Percentiles rank a stretch among this genome's conserved stretches.
These are phyloP conservation scores for Oxyteleia sp. DNA, from an alignment of 2,888 invertebrate species.

Conservation along the genomic window DNA sequence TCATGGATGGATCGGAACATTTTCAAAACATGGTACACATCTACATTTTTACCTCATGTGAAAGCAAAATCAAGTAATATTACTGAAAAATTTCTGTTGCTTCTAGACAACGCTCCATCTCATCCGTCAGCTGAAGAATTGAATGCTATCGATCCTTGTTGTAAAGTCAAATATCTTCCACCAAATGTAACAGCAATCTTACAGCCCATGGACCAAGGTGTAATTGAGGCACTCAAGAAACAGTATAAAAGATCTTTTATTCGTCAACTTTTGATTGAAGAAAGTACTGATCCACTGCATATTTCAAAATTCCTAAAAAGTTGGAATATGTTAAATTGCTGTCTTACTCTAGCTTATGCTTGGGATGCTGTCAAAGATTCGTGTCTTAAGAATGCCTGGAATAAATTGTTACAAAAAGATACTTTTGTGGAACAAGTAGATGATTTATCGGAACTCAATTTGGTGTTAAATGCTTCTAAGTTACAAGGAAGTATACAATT, in stretches of 20 bases:
- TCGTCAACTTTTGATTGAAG: slow-evolving; percentile 31
- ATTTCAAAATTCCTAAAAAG: slow-evolving; percentile 20
- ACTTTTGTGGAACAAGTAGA: no score
- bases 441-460: no score
- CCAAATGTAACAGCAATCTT: slow-evolving; percentile 33
- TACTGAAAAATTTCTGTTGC: slow-evolving; percentile 18
- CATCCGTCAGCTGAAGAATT: slow-evolving; percentile 19
- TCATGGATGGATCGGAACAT: slow-evolving; percentile 32
- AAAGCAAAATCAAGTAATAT: slow-evolving; percentile 1
- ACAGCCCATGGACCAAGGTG: slow-evolving; percentile 43
- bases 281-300: slow-evolving; percentile 28
- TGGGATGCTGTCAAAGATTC: no score
- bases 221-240: slow-evolving; percentile 27
- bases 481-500: no score
- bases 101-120: slow-evolving; percentile 28
- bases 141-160: slow-evolving; percentile 31
- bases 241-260: slow-evolving; percentile 24
- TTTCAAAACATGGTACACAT: slow-evolving; percentile 30
- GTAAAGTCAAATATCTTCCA: slow-evolving; percentile 28
- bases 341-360: no score
- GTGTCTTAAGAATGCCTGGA: no score
- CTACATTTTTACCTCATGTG: slow-evolving; percentile 30
- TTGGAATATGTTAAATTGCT: no score
- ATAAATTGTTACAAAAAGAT: no score
- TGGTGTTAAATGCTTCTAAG: no score